Base-by-base conservation (phyloP, 2,113 vertebrate species). In the Corydoras maculifer region DNA sequence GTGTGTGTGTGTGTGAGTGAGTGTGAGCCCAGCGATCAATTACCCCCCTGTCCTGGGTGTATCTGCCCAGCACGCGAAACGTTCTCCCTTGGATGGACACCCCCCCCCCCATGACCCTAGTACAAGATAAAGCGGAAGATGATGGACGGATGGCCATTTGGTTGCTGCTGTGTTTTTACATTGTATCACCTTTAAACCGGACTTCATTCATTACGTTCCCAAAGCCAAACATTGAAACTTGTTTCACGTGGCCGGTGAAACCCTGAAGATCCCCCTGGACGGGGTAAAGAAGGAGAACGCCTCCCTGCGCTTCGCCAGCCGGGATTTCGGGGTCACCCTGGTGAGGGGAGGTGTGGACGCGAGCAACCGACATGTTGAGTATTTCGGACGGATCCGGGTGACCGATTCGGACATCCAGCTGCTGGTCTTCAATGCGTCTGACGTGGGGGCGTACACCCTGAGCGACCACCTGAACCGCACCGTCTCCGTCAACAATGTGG, bases 371-470 rank as follows among this genome's bases (percentile, higher is more conserved):
- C 5, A 80, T 3, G 10, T 69, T 0, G 58, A 81, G 30, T 86
- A 83, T 62, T 72, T 35, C 8, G 68, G 77, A 57, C 81, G 86
- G 2, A 75, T 88, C 50, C 15, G 13, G 32, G 51, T 72, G 8
- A 51, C 62, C 53, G 9, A 7, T 35, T 15, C 2, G 5, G 49
- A 18, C 5, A 83, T 88, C 8, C 70, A 80, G 61, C 77, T 88
- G 55, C 61, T 0, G 12, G 5, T 76, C 0, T 81, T 86, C 5
- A 87, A 83, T 70, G 5, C 1, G 29, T 81, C 68, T 8, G 84
- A 88, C 50, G 66, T 77, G 74, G 87, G 87, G 3, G 74, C 7
- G 9, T 88, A 88, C 68, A 54, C 6, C 5, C 81, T 88, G 15
- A 77, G 0, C 4, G 77, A 88, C 74, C 54, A 10, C 8, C 69